A percentile compares a stretch with the other conserved stretches of the same genome.
Evolutionary conservation across 2,113 vertebrate genomes (phyloP).

Genomic region (Dromiciops gliroides): DNA sequence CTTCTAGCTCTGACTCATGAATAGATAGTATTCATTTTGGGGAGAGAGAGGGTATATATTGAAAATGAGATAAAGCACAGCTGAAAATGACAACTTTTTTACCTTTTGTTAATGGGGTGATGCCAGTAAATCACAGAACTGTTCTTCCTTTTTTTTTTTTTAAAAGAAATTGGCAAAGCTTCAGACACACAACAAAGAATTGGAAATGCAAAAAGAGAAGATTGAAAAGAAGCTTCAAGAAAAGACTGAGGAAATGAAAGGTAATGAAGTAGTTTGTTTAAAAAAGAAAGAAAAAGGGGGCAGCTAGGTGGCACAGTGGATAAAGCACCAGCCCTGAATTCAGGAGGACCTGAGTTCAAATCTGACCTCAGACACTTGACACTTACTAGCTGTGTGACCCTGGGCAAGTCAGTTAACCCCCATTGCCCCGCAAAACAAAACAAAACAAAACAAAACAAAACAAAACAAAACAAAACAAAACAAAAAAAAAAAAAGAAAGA

Average conservation of each 20-base stretch:
- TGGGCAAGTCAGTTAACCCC: too few relatives aligned
- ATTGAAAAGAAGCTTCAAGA: conserved; percentile 85
- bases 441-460: too few relatives aligned
- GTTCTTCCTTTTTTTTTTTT: not conserved
- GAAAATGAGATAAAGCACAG: not conserved
- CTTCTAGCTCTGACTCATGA: not conserved
- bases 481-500: not conserved
- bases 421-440: too few relatives aligned
- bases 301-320: too few relatives aligned
- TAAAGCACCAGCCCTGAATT: too few relatives aligned
- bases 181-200: conserved; percentile 84
- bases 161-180: conserved; percentile 85
- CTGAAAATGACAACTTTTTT: not conserved
- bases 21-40: not conserved
- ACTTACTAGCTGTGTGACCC: too few relatives aligned
- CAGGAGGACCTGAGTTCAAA: too few relatives aligned
- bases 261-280: conserved; percentile 77
- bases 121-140: not conserved
- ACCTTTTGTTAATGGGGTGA: not conserved
- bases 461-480: too few relatives aligned
- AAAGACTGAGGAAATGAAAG: conserved; percentile 88
- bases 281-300: not conserved
- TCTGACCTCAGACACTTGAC: too few relatives aligned
- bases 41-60: not conserved
- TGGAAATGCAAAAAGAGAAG: conserved; percentile 86